phyloP scores from a whole-genome alignment of 1,140 invertebrate genomes.

The Drosophila micromelanica region DNA sequence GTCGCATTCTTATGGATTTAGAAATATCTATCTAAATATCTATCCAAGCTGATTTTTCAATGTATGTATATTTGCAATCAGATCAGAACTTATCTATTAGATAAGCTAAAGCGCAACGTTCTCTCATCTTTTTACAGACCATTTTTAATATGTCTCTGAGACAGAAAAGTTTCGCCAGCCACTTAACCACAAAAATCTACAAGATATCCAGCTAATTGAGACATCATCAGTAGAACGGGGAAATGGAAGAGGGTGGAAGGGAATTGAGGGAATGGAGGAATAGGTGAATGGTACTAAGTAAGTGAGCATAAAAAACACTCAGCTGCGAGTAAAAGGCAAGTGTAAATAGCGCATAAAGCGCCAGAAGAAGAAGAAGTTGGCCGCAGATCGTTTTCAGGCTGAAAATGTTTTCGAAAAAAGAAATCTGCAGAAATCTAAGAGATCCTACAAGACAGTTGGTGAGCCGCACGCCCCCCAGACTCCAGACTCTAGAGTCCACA shows the following conservation, averaged over 20 bases:
- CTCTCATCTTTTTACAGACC: conserved; percentile 3
- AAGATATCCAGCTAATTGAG: conserved; percentile 72
- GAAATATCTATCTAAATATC: no score
- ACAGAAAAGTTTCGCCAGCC: neutral
- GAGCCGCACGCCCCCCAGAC: neutral
- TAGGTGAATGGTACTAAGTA: conserved; percentile 21
- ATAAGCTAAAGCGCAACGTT: conserved; percentile 17
- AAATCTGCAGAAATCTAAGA: neutral
- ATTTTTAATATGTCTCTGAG: neutral
- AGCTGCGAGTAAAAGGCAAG: conserved; percentile 53
- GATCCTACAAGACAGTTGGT: neutral
- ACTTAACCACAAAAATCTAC: conserved; percentile 60
- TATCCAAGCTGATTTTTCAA: no score
- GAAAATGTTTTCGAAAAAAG: neutral
- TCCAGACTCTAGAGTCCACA: neutral
- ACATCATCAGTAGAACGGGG: conserved; percentile 56
- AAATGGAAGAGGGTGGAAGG: conserved; percentile 1
- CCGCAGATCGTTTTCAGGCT: neutral
- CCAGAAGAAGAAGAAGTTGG: conserved; percentile 61
- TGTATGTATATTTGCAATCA: neutral
- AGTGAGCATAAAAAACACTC: conserved; percentile 38
- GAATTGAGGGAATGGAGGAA: neutral
- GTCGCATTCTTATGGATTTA: no score
- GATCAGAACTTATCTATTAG: conserved; percentile 7
- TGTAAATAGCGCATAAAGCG: conserved; percentile 69